A percentile compares a stretch with the other conserved stretches of the same genome.
Evolutionary conservation across 2,888 invertebrate genomes (phyloP).

Genomic region (Agriopis aurantiaria): DNA sequence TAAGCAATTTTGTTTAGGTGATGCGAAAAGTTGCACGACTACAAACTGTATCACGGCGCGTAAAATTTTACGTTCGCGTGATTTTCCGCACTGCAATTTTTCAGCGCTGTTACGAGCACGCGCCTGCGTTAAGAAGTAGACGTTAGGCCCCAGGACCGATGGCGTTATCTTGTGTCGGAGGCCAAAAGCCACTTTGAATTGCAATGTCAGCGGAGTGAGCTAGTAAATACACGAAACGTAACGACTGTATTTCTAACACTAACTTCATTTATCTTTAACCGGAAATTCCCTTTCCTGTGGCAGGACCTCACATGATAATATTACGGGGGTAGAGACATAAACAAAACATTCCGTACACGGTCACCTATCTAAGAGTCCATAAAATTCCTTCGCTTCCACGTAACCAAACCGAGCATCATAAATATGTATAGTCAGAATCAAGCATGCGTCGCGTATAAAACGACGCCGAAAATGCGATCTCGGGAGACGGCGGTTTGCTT

Average conservation of each 20-base stretch:
- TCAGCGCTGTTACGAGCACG: no score
- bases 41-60: no score
- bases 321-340: conserved; percentile 44
- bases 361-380: conserved; percentile 76
- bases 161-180: no score
- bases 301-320: conserved; percentile 14
- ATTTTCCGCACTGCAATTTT: no score
- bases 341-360: conserved; percentile 63
- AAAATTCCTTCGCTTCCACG: conserved; percentile 73
- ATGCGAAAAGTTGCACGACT: no score
- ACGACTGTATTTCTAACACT: background rate
- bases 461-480: conserved; percentile 83
- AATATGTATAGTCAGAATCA: conserved; percentile 85
- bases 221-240: background rate
- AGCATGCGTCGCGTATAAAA: conserved; percentile 85
- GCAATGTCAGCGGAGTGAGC: no score
- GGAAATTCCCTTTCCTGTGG: background rate
- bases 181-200: no score
- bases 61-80: no score
- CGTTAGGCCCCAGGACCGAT: no score
- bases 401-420: conserved; percentile 76
- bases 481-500: conserved; percentile 68
- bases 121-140: no score
- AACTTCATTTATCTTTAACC: background rate
- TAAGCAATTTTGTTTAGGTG: no score